Conservation (phyloP, 2,888 invertebrate genomes). For the Tinea pellionella region DNA sequence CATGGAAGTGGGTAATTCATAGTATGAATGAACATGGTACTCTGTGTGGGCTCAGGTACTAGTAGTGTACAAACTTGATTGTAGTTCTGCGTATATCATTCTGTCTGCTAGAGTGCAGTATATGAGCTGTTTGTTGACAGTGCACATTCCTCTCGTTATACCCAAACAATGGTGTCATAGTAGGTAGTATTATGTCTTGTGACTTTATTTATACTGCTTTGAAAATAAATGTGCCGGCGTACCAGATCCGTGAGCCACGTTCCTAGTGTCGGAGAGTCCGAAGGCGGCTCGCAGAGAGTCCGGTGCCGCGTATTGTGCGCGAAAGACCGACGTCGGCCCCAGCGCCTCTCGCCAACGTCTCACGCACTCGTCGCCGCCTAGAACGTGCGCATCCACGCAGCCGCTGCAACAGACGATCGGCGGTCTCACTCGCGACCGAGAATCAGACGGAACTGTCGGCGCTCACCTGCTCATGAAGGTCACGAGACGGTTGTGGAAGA, state of each 20-base stretch:
- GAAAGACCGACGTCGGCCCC: conserved; percentile 91
- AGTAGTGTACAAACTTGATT: no score
- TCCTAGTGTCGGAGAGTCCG: not conserved
- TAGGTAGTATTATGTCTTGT: not conserved
- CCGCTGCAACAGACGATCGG: conserved; percentile 73
- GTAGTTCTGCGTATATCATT: no score
- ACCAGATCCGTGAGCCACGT: conserved; percentile 2
- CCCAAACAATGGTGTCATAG: no score
- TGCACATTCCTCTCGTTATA: no score
- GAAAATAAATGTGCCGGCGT: not conserved
- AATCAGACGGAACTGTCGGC: not conserved
- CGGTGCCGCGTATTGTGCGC: conserved; percentile 82
- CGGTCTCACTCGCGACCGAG: not conserved
- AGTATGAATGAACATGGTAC: no score
- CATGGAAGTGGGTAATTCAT: no score
- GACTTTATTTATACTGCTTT: no score
- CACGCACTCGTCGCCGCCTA: conserved; percentile 83
- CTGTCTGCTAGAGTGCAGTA: no score
- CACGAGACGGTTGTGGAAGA: conserved; percentile 84
- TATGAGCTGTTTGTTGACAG: not conserved
- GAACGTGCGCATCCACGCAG: conserved; percentile 81
- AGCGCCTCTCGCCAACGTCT: conserved; percentile 83
- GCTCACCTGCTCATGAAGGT: conserved; percentile 84
- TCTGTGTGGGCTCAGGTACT: no score
- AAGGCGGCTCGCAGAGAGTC: conserved; percentile 65